Evolutionary conservation across 2,888 invertebrate genomes (phyloP).

Genomic region (Muscina levida): DNA sequence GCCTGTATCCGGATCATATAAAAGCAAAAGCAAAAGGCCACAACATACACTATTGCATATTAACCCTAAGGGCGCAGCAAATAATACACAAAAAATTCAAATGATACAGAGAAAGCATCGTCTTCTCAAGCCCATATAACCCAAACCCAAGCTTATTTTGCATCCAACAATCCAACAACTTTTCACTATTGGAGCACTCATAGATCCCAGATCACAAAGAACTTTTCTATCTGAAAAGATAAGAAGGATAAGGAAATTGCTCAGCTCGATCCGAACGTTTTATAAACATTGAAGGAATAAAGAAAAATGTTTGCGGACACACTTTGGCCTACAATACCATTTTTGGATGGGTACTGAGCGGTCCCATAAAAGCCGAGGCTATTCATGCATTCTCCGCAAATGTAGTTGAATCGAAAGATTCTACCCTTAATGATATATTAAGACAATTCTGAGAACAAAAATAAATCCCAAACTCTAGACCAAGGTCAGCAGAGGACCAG

Average conservation of each 20-base stretch:
- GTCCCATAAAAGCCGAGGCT: background rate
- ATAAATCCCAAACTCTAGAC: background rate
- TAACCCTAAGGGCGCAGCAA: too few relatives aligned
- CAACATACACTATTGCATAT: too few relatives aligned
- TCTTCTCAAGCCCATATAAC: too few relatives aligned
- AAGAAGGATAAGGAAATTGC: too few relatives aligned
- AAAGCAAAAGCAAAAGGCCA: too few relatives aligned
- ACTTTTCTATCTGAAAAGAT: background rate
- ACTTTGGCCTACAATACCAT: constrained; percentile 34
- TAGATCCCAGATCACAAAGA: background rate
- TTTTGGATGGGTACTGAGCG: constrained; percentile 40
- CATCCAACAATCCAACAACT: too few relatives aligned
- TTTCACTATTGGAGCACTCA: background rate
- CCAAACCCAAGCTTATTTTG: too few relatives aligned
- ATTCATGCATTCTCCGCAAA: background rate
- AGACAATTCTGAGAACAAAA: constrained; percentile 28
- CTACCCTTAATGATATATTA: background rate
- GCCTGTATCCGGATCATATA: too few relatives aligned
- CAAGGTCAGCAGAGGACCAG: background rate
- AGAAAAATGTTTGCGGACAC: constrained; percentile 27
- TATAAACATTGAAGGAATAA: too few relatives aligned
- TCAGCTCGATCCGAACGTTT: too few relatives aligned
- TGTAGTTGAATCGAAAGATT: background rate
- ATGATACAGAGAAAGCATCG: too few relatives aligned
- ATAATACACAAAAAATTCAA: too few relatives aligned